Percentiles rank a stretch among this genome's conserved stretches.
These are phyloP conservation scores for Solenopsis fugax DNA, from an alignment of 1,140 invertebrate genomes.

Conservation along the genomic window DNA sequence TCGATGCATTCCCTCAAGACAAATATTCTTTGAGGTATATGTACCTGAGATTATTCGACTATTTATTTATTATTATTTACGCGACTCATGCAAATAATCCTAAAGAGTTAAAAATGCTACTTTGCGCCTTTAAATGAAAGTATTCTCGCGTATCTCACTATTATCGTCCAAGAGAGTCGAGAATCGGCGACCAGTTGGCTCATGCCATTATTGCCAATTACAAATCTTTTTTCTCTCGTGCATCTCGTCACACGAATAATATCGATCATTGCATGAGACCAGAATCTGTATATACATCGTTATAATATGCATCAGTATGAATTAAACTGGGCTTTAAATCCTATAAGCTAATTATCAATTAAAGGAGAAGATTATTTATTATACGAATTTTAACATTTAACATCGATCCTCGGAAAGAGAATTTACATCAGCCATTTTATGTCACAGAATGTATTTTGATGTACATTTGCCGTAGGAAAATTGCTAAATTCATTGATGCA, in stretches of 20 bases:
- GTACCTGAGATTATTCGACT: conserved; percentile 68
- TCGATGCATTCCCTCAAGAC: conserved; percentile 62
- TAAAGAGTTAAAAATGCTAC: conserved; percentile 72
- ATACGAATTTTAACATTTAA: conserved; percentile 19
- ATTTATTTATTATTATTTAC: conserved; percentile 67
- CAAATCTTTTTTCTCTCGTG: conserved; percentile 19
- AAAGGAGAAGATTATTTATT: conserved; percentile 11
- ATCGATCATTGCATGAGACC: neutral
- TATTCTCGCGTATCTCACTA: conserved; percentile 12
- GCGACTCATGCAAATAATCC: conserved; percentile 64
- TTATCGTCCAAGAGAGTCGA: conserved; percentile 16
- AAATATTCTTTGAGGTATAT: conserved; percentile 65
- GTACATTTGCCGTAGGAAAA: conserved; percentile 13
- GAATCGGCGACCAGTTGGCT: neutral
- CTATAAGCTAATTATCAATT: conserved; percentile 18
- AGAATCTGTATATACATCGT: conserved; percentile 24
- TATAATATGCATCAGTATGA: neutral
- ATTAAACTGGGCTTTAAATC: conserved; percentile 10
- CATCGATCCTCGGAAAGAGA: neutral
- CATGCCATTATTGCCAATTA: conserved; percentile 10
- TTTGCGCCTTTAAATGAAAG: conserved; percentile 50
- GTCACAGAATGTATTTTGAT: conserved; percentile 18
- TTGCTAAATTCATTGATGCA: conserved; percentile 9
- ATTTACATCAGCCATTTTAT: conserved; percentile 7
- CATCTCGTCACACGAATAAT: neutral